Percentiles rank a stretch among this genome's conserved stretches.
Conservation (phyloP, 2,797 vertebrate genomes). For the Enteromius viviparus region DNA sequence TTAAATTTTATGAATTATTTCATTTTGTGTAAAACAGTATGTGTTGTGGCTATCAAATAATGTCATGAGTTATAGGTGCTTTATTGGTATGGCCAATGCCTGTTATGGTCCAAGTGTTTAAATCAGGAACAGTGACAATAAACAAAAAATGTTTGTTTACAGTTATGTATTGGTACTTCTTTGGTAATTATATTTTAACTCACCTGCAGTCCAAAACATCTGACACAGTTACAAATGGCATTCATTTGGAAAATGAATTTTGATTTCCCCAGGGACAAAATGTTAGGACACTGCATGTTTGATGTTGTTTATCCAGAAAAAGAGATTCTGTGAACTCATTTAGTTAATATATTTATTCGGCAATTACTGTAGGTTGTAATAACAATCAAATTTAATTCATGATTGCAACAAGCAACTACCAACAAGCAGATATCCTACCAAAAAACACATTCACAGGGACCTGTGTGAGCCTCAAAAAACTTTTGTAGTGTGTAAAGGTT, state of each 20-base stretch:
- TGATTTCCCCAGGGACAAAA: not conserved
- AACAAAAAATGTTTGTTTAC: conserved; percentile 77
- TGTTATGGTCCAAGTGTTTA: conserved; percentile 78
- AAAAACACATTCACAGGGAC: not conserved
- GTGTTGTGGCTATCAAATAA: conserved; percentile 69
- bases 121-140: conserved; percentile 73
- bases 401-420: not conserved
- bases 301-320: not conserved
- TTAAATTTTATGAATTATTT: conserved; percentile 58
- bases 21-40: conserved; percentile 66
- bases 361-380: not conserved
- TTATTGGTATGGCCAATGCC: conserved; percentile 77
- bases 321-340: conserved; percentile 9
- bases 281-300: not conserved
- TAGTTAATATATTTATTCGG: not conserved
- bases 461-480: not conserved
- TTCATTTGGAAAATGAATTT: conserved; percentile 1
- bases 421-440: conserved; percentile 20
- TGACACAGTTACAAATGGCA: not conserved
- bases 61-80: conserved; percentile 71
- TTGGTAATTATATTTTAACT: conserved; percentile 50
- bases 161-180: conserved; percentile 58
- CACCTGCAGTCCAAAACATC: not conserved
- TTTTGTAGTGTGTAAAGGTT: conserved; percentile 24
- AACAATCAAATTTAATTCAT: not conserved